Base-by-base conservation (phyloP, 2,888 invertebrate genomes). In the Pyralis farinalis region DNA sequence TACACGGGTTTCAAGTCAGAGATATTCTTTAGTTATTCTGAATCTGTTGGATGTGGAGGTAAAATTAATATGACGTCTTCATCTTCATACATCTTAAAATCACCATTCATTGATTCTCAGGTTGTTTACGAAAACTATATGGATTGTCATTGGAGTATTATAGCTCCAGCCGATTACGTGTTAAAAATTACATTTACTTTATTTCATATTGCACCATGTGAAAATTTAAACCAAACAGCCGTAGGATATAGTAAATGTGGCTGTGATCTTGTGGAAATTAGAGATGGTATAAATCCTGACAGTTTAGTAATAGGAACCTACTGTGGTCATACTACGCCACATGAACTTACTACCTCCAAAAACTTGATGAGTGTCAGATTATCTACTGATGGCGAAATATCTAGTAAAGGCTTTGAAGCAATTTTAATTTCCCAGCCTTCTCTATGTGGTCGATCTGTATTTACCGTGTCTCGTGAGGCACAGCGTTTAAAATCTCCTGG, bases 61-160 rank as follows among this genome's bases (percentile, higher is more conserved):
- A 68, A 61, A 1, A 73, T 94, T n/a, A 81, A 91, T 45, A 60
- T 95, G 43, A 89, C 83, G 0, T 53, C 71, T 0, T 66, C 76
- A 41, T 68, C 75, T 3, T 50, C 74, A 7, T 53, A 67, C 28
- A 72, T 44, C 32, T 76, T 93, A 5, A 85, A 74, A 53, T 74
- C 83, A 12, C 84, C 84, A 10, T 52, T 77, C 1, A 61, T 83
- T 30, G 63, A 53, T 28, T 58, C 59, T 12, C 73, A 72, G 12
- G 78, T 90, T 0, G 71, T 72, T 1, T 94, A 95, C 62, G 93
- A 93, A 49, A 73, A 90, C 28, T 83, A 90, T 51, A 83, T 96
- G 53, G 94, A 96, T 53, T 98, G 98, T 63, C 86, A 91, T 35
- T 97, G 96, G 95, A 72, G 78, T 3, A 83, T 97, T 29, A 78